Percentiles rank a stretch among this genome's conserved stretches.
Conservation (phyloP, 1,140 invertebrate genomes). For the Ooceraea biroi region DNA sequence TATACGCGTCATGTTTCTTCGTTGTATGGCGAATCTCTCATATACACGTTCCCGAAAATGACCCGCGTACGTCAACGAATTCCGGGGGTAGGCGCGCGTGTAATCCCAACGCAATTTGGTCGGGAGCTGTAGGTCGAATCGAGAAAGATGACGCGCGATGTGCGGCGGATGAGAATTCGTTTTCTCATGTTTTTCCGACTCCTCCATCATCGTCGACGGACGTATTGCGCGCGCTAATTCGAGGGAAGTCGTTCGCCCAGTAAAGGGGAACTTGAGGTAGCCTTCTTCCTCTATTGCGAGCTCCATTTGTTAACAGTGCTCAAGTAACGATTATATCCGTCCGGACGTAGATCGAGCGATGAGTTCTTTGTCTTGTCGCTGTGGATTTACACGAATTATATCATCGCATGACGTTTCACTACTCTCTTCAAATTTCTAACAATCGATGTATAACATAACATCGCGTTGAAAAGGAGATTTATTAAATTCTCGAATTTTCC, state of each 20-base stretch:
- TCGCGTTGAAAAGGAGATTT: not conserved
- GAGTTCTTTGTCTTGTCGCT: constrained; percentile 21
- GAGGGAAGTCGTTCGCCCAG: constrained; percentile 42
- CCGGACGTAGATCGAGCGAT: constrained; percentile 50
- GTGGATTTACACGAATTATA: constrained; percentile 34
- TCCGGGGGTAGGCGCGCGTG: not conserved
- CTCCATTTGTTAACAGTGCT: constrained; percentile 57
- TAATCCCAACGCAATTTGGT: constrained; percentile 9
- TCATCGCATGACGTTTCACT: not conserved
- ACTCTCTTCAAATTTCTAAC: not conserved
- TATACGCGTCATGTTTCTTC: not conserved
- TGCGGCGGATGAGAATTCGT: constrained; percentile 17
- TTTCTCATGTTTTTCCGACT: constrained; percentile 14
- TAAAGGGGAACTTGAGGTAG: constrained; percentile 18
- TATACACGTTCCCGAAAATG: not conserved
- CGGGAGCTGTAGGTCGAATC: not conserved
- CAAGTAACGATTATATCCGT: constrained; percentile 57
- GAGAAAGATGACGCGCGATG: not conserved
- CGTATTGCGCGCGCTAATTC: constrained; percentile 51
- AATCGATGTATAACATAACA: not conserved
- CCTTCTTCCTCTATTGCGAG: constrained; percentile 10
- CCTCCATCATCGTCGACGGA: constrained; percentile 55
- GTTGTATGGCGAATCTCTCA: not conserved
- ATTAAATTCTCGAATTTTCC: constrained; percentile 11
- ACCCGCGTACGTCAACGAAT: not conserved